Conservation (phyloP, 2,797 vertebrate species). For the Geotrypetes seraphini region DNA sequence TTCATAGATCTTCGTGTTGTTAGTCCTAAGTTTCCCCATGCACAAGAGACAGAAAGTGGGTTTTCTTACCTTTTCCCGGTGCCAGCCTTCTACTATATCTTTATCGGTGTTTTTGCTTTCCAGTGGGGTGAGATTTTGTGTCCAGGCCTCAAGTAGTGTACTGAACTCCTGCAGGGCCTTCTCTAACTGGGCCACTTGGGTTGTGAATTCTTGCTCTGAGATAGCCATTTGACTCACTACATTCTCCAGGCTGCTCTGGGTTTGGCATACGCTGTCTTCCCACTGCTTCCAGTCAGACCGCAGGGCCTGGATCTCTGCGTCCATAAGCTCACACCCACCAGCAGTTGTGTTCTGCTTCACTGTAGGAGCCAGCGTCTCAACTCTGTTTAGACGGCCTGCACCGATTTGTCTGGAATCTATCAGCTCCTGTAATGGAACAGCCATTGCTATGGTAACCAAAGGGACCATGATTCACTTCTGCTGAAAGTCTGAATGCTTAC, state of each 20-base stretch:
- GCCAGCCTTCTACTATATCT: constrained; percentile 77
- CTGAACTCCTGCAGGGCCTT: constrained; percentile 61
- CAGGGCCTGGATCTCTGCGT: constrained; percentile 76
- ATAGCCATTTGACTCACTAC: constrained; percentile 73
- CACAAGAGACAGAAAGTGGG: too few relatives aligned
- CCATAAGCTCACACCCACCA: constrained; percentile 72
- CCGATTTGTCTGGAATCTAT: constrained; percentile 78
- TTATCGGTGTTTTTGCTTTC: constrained; percentile 64
- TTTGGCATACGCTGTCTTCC: constrained; percentile 70
- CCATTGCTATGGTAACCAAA: constrained; percentile 39
- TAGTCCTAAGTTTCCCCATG: too few relatives aligned
- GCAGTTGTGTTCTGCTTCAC: constrained; percentile 71
- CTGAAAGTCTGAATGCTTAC: constrained; percentile 6
- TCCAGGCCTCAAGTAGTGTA: constrained; percentile 58
- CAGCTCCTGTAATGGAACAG: constrained; percentile 73
- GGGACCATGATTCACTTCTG: constrained; percentile 19
- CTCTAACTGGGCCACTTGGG: constrained; percentile 64
- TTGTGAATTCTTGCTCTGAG: constrained; percentile 79
- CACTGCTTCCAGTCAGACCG: constrained; percentile 80
- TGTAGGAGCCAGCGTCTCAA: constrained; percentile 65
- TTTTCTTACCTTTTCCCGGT: constrained; percentile 73
- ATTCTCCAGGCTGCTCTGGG: constrained; percentile 60
- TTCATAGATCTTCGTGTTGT: too few relatives aligned
- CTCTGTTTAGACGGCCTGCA: constrained; percentile 69
- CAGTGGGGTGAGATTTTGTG: constrained; percentile 47